Evolutionary conservation across 2,113 vertebrate genomes (phyloP), one percentile per base, ranked within the genome.

Genomic region (Ailuropoda melanoleuca): DNA sequence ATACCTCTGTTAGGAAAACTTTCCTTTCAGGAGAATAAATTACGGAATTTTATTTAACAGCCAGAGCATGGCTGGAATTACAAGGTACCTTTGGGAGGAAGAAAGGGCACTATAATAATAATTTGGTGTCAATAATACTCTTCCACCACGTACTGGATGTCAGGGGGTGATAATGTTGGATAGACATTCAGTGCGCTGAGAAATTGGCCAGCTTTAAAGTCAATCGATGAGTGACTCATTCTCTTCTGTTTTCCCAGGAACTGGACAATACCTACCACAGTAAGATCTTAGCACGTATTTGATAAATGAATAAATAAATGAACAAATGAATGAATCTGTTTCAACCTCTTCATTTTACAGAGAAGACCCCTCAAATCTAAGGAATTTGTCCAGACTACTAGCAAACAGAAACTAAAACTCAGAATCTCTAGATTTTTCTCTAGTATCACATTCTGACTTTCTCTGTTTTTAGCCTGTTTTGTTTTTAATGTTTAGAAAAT

Each of bases 31-130:
- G 21, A 70, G 43, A 43, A 84, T 26, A 93, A 29, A 92, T 81
- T 90, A 56, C 34, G 78, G 48, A 84, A 74, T 53, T 93, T 81
- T 80, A 96, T 93, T 87, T 62, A 90, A 53, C 34, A 93, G 68
- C 7, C 31, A 19, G 8, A 94, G 23, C 24, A 34, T 74, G 46
- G 48, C 14, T 90, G 9, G 39, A 58, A 77, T 88, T 48, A 3
- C 26, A 81, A 74, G 39, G 21, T 53, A 15, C 31, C 56, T 60
- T 24, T 87, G 9, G 26, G 4, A 18, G 13, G 0, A n/a, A 34
- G n/a, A 83, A 62, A 56, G 77, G 13, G 11, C 31, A 66, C 31
- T 55, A 13, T n/a, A 80, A 62, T 74, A 77, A 83, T 37, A 93
- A 88, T 21, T 58, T 48, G 39, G 75, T 50, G 7, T 19, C 2